Percentiles rank a stretch among this genome's conserved stretches.
phyloP scores from a whole-genome alignment of 2,113 vertebrate species.

The Caloenas nicobarica region DNA sequence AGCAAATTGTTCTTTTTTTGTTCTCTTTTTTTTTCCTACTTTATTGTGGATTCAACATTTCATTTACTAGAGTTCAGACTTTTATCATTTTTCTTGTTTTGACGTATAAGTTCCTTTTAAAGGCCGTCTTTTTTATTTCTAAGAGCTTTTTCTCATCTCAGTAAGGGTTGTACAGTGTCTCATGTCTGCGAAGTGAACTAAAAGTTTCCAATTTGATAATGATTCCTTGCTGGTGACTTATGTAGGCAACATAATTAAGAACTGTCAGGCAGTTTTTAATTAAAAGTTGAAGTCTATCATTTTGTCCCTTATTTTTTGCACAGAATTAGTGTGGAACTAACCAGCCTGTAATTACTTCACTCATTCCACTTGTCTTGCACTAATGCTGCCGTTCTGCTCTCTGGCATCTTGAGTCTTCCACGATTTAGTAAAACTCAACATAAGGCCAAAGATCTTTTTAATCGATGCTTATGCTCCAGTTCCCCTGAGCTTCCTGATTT shows the following conservation, averaged over 20 bases:
- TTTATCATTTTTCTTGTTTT: conserved; percentile 64
- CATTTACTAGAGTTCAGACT: conserved; percentile 4
- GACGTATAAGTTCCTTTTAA: conserved; percentile 32
- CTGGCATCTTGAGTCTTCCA: not conserved
- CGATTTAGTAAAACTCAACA: not conserved
- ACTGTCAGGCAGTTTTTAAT: not conserved
- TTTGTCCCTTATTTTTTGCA: not conserved
- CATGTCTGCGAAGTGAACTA: conserved; percentile 16
- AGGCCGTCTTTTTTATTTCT: not conserved
- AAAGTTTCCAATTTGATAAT: conserved; percentile 2
- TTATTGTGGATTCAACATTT: conserved; percentile 7
- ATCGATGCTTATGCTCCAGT: not conserved
- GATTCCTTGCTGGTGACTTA: conserved; percentile 14
- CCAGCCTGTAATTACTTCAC: conserved; percentile 15
- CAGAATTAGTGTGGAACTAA: not conserved
- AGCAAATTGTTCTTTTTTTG: conserved; percentile 7
- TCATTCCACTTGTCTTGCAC: not conserved
- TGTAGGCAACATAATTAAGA: not conserved
- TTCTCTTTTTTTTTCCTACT: not conserved
- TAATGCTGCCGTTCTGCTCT: not conserved
- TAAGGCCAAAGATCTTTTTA: conserved; percentile 1
- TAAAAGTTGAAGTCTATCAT: not conserved
- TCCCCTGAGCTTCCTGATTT: not conserved
- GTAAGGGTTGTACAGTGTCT: not conserved
- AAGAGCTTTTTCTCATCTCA: not conserved